Evolutionary conservation across 2,888 invertebrate genomes (phyloP), one percentile per base, ranked within the genome.

Genomic region (Athalia circularis): DNA sequence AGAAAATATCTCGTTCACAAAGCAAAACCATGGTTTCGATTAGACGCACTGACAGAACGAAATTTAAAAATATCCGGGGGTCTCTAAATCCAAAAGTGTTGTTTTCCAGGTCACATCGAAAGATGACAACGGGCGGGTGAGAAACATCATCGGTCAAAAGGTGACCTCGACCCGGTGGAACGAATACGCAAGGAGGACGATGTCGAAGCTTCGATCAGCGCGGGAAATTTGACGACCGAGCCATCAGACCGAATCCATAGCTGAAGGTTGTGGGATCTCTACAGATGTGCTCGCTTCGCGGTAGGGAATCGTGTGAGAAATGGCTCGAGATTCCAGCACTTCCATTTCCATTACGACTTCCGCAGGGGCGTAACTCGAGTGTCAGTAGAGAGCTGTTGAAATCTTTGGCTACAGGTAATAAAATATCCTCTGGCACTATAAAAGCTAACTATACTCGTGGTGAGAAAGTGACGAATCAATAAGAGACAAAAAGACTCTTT

Each of bases 271-370:
- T 72, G 47, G 57, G 43, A 59, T 59, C 45, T 47, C 57, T 47
- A n/a, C 47, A 57, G 72, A 72, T 72, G 72, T 59, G 72, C 59
- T 72, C 59, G 72, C 59, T 72, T 59, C 29, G 29, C 29, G 2
- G 29, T 29, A 15, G 59, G 59, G 15, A 57, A 72, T 13, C 57
- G 57, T 59, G 72, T 72, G 72, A 72, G 72, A 72, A 59, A 57
- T 59, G 15, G 48, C 59, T 72, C 13, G 72, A 72, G 75, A 75
- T 75, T 75, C 75, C 48, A 75, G 75, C 64, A 64, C 75, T 75
- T 75, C 52, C 75, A 75, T 75, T 75, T 75, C 75, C 75, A 62
- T 75, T 62, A 75, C 75, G 75, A 64, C 75, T 75, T 75, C 75
- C 75, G 72, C 8, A 59, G 52, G 43, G 13, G 29, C 59, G 59